Conservation (phyloP, 2,113 vertebrate genomes). For the Brachirus orientalis region DNA sequence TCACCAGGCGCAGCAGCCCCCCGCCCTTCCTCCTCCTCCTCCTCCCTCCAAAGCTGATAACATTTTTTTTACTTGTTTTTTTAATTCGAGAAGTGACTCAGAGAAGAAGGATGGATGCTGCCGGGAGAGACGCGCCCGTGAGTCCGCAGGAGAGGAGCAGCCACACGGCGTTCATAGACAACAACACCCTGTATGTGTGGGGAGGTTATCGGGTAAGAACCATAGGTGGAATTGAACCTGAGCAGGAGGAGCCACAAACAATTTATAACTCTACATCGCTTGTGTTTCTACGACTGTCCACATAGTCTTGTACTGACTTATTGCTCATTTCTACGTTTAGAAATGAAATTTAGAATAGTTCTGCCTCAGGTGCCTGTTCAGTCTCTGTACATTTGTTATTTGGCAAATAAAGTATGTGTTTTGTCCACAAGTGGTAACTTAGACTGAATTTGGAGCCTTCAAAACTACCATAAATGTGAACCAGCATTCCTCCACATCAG, state of each 20-base stretch:
- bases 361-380: no score
- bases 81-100: not conserved
- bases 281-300: not conserved
- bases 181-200: constrained; percentile 88
- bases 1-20: not conserved
- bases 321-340: no score
- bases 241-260: not conserved
- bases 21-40: not conserved
- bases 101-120: constrained; percentile 49
- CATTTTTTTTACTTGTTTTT: constrained; percentile 18
- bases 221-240: not conserved
- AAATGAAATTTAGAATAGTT: no score
- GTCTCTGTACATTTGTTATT: no score
- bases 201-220: constrained; percentile 92
- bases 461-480: no score
- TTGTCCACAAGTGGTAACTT: no score
- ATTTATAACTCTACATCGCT: not conserved
- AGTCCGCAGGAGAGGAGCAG: constrained; percentile 88
- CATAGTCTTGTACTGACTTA: no score
- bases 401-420: no score
- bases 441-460: no score
- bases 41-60: not conserved
- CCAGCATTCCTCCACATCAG: no score
- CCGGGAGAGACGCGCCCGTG: constrained; percentile 1
- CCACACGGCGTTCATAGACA: constrained; percentile 88